Evolutionary conservation across 2,113 vertebrate genomes (phyloP), one percentile per base, ranked within the genome.

Genomic region (Baryphthengus martii): DNA sequence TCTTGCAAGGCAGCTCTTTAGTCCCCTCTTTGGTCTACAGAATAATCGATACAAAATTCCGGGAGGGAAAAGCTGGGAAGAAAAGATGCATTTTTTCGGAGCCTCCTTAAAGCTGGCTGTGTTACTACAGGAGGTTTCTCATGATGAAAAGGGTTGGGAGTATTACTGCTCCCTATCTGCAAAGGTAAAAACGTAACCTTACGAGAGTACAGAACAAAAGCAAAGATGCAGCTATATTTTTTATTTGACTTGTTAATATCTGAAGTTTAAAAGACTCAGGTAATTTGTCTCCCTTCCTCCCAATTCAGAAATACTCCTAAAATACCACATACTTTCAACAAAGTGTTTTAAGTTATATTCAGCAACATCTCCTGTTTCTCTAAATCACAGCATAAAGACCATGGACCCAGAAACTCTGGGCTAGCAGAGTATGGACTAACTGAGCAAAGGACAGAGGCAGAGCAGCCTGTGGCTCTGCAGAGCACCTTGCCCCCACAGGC

Each of bases 1-100:
- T 24, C 47, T 58, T 74, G 52, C 65, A 65, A 53, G 28, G 44
- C 49, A 91, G 39, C 58, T 85, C 75, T 76, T 85, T 49, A 79
- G 58, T 88, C 94, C n/a, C 29, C 40, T 63, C 70, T 91, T 84
- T 91, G 78, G 61, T 88, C 70, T 78, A 75, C 70, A 78, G 52
- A 75, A 82, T 31, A 94, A 96, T 72, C 13, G 0, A 85, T 65
- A 10, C 33, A 42, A 62, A 65, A 25, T 39, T 91, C 70, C 95
- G 65, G 25, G 44, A 91, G 88, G 92, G 62, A 89, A 71, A 21
- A 35, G 21, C 29, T 42, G 53, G 37, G 70, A 53, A 63, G 33
- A n/a, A 66, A 67, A 77, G 23, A 47, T 13, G 53, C 11, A 10
- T 26, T 81, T 78, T 78, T 33, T 33, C 71, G 9, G 26, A 78